Percentiles rank a stretch among this genome's conserved stretches.
Conservation (phyloP, 2,113 vertebrate genomes). For the Rissa tridactyla region DNA sequence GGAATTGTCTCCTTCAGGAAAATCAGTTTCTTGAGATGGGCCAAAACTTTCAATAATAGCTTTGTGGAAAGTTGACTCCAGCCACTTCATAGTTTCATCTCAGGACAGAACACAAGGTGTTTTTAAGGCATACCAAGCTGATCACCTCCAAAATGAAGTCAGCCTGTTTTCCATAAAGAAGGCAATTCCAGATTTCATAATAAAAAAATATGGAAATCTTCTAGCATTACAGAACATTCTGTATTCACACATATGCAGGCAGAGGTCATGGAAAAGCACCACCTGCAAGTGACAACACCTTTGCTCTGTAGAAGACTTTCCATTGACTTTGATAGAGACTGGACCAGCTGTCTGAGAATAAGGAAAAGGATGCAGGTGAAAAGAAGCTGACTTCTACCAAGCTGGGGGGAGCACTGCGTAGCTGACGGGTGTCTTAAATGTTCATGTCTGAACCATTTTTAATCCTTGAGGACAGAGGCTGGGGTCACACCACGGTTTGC, state of each 20-base stretch:
- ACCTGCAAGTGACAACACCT: neutral
- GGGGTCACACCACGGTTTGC: neutral
- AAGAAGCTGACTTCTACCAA: neutral
- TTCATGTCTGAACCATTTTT: fast-evolving
- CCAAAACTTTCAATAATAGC: neutral
- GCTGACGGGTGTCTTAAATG: neutral
- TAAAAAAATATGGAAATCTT: neutral
- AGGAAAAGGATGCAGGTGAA: neutral
- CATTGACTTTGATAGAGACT: neutral
- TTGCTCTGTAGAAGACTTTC: neutral
- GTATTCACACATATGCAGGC: neutral
- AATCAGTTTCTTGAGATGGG: neutral
- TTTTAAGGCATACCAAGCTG: neutral
- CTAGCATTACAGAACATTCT: neutral
- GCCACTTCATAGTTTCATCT: neutral
- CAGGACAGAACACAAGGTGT: neutral
- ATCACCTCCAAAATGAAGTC: neutral
- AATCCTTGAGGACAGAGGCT: neutral
- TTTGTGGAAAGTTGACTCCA: neutral
- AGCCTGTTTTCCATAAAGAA: neutral
- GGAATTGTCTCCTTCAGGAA: neutral
- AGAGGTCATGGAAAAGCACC: neutral
- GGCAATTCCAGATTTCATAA: neutral
- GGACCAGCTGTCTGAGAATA: neutral
- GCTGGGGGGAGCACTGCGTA: neutral